Base-by-base conservation (phyloP, 2,888 invertebrate species). In the Eupithecia subfuscata region DNA sequence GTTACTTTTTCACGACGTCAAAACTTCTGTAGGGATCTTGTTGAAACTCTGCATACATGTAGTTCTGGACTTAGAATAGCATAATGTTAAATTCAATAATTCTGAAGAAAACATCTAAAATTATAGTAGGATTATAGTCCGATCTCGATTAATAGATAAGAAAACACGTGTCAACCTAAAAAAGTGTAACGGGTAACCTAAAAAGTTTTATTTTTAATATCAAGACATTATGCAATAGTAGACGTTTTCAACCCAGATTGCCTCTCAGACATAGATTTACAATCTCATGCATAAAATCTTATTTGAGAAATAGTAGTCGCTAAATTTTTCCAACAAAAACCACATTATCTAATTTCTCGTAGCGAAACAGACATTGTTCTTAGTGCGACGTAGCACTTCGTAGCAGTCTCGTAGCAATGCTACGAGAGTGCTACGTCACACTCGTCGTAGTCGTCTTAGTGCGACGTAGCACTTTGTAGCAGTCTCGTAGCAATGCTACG, bases 321-420 rank as follows among this genome's bases (percentile, higher is more conserved):
- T 14, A 25, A 60, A 22, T 4, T 1, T 25, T 22, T 11, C 6
- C 30, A 63, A 34, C 34, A 3, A 8, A 6, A 4, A 64, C 34
- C 34, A 18, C 11, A 30, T 63, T 25, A 14, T 25, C 3, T 56
- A 63, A 25, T 63, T 64, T 34, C 34, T 34, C 64, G 30, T 34
- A 64, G 64, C 18, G 25, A 64, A 34, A 64, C 64, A 34, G 16
- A 34, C 18, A n/a, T 37, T 65, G 8, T 65, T 65, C 34, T n/a
- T 16, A 65, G 34, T 40, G 30, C 63, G 14, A 34, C 18, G 34
- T 34, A 64, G 68, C 22, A 25, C 14, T 45, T 40, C 40, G 43
- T 43, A 40, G 68, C n/a, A n/a, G n/a, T n/a, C n/a, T 40, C 68
- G 68, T 68, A 68, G 68, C 68, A n/a, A 14, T 68, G 68, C 68